These are phyloP conservation scores for Mesodorylaimus sp. DNA, from an alignment of 2,888 invertebrate genomes.

Conservation along the genomic window DNA sequence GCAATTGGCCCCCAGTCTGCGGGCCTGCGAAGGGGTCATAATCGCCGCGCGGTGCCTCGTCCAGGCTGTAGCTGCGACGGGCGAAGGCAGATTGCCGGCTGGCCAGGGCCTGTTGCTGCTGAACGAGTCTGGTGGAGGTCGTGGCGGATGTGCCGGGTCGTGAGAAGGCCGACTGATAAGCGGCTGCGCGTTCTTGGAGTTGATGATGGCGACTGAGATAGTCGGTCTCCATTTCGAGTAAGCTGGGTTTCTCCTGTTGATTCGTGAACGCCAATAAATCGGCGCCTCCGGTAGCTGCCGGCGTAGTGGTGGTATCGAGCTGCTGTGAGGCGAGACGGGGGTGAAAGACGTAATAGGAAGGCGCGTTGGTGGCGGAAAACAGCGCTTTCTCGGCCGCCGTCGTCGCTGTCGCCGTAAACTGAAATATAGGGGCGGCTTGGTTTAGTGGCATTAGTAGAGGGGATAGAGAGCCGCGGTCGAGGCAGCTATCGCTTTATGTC, in stretches of 20 bases:
- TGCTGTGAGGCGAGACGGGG: conserved; percentile 14
- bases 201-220: conserved; percentile 13
- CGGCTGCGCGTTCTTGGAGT: neutral
- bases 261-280: neutral
- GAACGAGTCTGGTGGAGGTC: neutral
- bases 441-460: no score
- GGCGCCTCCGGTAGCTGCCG: conserved; percentile 11
- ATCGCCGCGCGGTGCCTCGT: neutral
- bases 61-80: conserved; percentile 7
- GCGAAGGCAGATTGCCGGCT: conserved; percentile 4
- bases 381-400: conserved; percentile 2
- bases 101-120: neutral
- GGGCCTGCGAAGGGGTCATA: neutral
- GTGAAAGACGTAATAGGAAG: conserved; percentile 27
- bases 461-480: no score
- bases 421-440: no score
- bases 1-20: neutral
- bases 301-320: conserved; percentile 7
- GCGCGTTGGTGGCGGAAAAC: conserved; percentile 1
- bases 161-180: neutral
- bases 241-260: conserved; percentile 18
- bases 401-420: no score
- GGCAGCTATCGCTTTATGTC: no score
- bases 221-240: conserved; percentile 28
- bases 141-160: neutral